These are phyloP conservation scores for Eulimnadia texana DNA, from an alignment of 1,140 invertebrate species.

Conservation along the genomic window DNA sequence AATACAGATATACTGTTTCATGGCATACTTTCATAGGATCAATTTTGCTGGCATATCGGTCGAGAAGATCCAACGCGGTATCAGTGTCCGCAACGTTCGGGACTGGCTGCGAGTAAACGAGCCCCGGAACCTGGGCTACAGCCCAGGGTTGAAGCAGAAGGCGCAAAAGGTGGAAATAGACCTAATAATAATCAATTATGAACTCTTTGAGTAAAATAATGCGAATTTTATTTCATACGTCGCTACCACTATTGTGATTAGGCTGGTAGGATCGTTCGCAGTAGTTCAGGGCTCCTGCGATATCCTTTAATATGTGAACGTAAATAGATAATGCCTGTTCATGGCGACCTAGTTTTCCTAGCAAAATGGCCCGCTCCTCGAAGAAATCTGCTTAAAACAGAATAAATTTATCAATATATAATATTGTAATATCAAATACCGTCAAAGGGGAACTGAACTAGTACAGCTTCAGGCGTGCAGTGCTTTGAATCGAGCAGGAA, in stretches of 20 bases:
- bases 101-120: constrained; percentile 28
- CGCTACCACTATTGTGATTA: constrained; percentile 18
- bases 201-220: neutral
- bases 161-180: constrained; percentile 41
- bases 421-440: neutral
- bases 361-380: constrained; percentile 83
- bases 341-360: constrained; percentile 72
- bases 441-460: constrained; percentile 62
- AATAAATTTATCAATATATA: constrained; percentile 13
- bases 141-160: constrained; percentile 40
- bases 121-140: constrained; percentile 30
- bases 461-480: constrained; percentile 75
- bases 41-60: constrained; percentile 66
- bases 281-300: constrained; percentile 64
- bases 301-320: constrained; percentile 62
- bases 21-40: constrained; percentile 60
- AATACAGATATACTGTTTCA: too few species aligned
- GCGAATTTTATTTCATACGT: neutral
- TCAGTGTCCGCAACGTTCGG: constrained; percentile 48
- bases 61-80: constrained; percentile 58
- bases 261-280: constrained; percentile 43
- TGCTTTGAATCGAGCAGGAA: constrained; percentile 70
- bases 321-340: constrained; percentile 87
- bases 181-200: constrained; percentile 27
- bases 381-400: constrained; percentile 46